phyloP scores from a whole-genome alignment of 2,888 invertebrate genomes.

The Lasioglossum zephyrum region DNA sequence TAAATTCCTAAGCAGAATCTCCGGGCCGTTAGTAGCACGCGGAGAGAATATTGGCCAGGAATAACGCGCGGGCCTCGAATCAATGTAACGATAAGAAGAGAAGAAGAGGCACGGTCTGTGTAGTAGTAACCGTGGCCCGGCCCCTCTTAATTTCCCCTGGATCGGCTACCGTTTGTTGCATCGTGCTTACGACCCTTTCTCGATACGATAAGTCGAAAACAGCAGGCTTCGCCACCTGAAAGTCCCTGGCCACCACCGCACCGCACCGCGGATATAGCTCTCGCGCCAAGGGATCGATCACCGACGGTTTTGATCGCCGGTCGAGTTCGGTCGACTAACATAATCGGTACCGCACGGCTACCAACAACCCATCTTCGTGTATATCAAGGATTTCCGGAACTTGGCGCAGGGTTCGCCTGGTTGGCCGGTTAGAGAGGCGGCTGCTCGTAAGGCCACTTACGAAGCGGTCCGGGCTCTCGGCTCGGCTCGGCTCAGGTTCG shows the following conservation, averaged over 20 bases:
- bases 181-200: neutral
- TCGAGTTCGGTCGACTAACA: neutral
- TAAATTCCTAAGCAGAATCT: constrained; percentile 43
- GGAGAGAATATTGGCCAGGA: constrained; percentile 17
- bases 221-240: constrained; percentile 26
- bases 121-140: neutral
- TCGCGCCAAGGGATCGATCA: constrained; percentile 13
- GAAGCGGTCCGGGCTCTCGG: neutral
- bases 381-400: constrained; percentile 61
- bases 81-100: constrained; percentile 24
- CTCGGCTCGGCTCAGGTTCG: constrained; percentile 55
- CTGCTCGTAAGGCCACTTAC: constrained; percentile 2
- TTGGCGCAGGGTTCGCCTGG: constrained; percentile 2
- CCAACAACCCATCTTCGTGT: constrained; percentile 1
- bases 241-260: neutral
- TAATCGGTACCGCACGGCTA: constrained; percentile 36
- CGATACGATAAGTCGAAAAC: constrained; percentile 50
- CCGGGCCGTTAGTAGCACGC: neutral
- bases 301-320: neutral
- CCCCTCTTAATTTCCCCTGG: constrained; percentile 26
- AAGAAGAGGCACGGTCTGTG: neutral
- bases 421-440: neutral
- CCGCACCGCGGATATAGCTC: constrained; percentile 12
- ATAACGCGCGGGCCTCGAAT: constrained; percentile 14
- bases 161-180: neutral